phyloP scores from a whole-genome alignment of 2,888 invertebrate species.

The Venusia cambrica region DNA sequence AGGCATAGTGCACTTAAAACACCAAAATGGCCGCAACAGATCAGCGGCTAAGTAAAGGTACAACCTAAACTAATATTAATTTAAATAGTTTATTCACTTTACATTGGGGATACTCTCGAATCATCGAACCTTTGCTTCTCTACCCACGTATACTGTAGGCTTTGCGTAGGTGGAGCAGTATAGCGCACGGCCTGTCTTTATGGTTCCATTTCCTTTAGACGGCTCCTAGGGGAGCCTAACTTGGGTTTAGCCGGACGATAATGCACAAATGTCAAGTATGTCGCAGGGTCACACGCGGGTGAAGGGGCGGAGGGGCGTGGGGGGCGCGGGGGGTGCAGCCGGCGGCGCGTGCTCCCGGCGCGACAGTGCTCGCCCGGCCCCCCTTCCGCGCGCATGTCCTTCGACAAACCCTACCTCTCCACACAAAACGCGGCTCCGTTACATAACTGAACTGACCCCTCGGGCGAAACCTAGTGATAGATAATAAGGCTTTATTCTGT shows the following conservation, averaged over 20 bases:
- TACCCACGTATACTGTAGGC: no score
- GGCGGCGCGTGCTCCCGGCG: conserved; percentile 39
- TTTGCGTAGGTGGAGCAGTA: conserved; percentile 7
- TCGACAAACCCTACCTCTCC: conserved; percentile 54
- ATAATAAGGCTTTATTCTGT: conserved; percentile 73
- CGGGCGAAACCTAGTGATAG: conserved; percentile 61
- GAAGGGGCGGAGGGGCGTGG: conserved; percentile 26
- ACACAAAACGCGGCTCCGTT: conserved; percentile 67
- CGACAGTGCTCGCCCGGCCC: conserved; percentile 73
- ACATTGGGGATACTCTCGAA: no score
- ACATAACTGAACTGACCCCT: conserved; percentile 59
- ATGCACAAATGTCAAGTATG: conserved; percentile 43
- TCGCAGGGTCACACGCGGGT: conserved; percentile 25
- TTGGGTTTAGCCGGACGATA: conserved; percentile 38
- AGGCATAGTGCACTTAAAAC: no score
- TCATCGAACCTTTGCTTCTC: no score
- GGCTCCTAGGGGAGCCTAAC: conserved; percentile 29
- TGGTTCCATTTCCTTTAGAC: conserved; percentile 15
- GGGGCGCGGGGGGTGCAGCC: conserved; percentile 31
- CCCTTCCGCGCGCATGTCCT: conserved; percentile 70
- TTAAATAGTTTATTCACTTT: no score
- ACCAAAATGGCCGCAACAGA: no score
- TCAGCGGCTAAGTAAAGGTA: no score
- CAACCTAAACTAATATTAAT: no score
- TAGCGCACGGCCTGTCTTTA: conserved; percentile 15